phyloP scores from a whole-genome alignment of 2,113 vertebrate species.

The Erinaceus europaeus region DNA sequence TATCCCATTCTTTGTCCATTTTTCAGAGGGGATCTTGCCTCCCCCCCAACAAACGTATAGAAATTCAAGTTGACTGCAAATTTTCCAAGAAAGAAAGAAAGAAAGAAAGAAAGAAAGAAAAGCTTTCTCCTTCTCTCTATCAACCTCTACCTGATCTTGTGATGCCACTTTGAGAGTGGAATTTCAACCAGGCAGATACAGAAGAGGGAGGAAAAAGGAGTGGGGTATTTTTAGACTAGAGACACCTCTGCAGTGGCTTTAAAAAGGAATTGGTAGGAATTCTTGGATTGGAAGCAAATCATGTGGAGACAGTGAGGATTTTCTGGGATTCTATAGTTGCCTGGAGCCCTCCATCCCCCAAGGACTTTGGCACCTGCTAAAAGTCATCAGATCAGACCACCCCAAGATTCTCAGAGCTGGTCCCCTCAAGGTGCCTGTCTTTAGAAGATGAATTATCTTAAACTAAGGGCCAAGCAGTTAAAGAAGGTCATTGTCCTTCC shows the following conservation, averaged over 20 bases:
- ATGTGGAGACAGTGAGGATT: neutral
- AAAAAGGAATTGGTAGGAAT: neutral
- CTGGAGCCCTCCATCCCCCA: neutral
- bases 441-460: too few relatives aligned
- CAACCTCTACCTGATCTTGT: neutral
- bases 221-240: too few relatives aligned
- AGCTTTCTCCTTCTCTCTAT: neutral
- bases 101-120: too few relatives aligned
- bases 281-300: neutral
- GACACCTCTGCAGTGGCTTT: too few relatives aligned
- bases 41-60: neutral
- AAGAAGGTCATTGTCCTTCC: too few relatives aligned
- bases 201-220: neutral
- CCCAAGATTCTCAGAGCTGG: too few relatives aligned
- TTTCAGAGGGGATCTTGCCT: neutral
- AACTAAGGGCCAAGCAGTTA: too few relatives aligned
- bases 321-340: neutral
- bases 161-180: neutral
- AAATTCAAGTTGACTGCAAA: neutral
- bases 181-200: neutral
- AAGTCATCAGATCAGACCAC: neutral
- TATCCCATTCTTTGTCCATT: accelerated
- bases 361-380: neutral
- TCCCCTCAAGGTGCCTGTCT: too few relatives aligned
- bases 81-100: too few relatives aligned